Base-by-base conservation (phyloP, 2,113 vertebrate genomes). In the Pomatorhinus ruficollis region DNA sequence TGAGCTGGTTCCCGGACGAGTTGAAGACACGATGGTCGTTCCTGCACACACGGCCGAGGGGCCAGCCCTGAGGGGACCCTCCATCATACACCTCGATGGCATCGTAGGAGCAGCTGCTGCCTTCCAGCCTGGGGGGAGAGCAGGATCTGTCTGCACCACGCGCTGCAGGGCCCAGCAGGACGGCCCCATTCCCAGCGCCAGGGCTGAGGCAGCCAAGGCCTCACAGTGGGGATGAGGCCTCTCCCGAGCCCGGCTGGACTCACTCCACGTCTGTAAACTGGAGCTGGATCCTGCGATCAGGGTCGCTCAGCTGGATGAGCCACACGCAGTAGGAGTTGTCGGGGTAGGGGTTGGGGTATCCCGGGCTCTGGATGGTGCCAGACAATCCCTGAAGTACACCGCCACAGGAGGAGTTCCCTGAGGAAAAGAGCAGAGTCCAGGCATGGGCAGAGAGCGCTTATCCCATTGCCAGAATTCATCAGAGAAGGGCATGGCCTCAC, bases 401-500 rank as follows among this genome's bases (percentile, higher is more conserved):
- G 19, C 93, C 39, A 0, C 93, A 95, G 15, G 82, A 3, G 28
- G 0, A 0, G 1, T 1, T 0, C 5, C 4, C 86, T 90, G 66
- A 1, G 9, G 56, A 56, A 28, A 40, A 45, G 28, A 80, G n/a
- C 7, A 87, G 72, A 83, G 56, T 7, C 19, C 0, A 0, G 15
- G 28, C 11, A 16, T 0, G 16, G 35, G 37, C 45, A 65, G 33
- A 60, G 40, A n/a, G 6, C 2, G 23, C 40, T 56, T 56, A 50
- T 16, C 6, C 8, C 2, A 2, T 21, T 0, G 0, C 27, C 61
- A 69, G 54, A 37, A 59, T 21, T 9, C 0, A 0, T 12, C 72
- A 25, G 44, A 30, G 15, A n/a, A 63, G 11, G 35, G 19, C 37
- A 53, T 1, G 7, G 45, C 9, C 19, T 33, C 4, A 0, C 11